Conservation (phyloP, 2,797 vertebrate species). For the Cossypha polioptera region DNA sequence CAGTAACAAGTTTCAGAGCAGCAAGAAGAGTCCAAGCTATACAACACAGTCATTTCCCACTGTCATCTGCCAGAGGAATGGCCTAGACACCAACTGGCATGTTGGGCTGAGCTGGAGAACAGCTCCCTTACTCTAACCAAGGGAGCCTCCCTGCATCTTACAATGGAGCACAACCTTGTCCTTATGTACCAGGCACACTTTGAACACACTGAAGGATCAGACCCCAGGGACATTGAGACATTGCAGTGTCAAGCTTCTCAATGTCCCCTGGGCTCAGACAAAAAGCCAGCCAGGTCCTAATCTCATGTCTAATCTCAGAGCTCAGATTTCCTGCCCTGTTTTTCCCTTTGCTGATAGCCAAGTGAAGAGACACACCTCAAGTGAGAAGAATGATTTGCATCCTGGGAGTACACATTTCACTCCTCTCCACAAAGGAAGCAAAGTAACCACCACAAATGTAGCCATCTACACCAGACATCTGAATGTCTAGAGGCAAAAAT, state of each 20-base stretch:
- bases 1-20: background rate
- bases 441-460: background rate
- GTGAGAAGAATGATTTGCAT: background rate
- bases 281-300: background rate
- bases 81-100: background rate
- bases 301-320: background rate
- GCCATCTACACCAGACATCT: background rate
- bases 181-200: background rate
- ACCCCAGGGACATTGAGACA: background rate
- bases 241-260: background rate
- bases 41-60: background rate
- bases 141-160: background rate
- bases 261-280: background rate
- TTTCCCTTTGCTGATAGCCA: background rate
- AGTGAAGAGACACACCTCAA: background rate
- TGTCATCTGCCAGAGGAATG: background rate
- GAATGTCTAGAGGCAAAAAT: slow-evolving; percentile 38
- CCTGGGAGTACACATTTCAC: background rate
- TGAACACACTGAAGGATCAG: background rate
- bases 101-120: background rate
- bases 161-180: background rate
- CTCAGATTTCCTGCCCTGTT: background rate
- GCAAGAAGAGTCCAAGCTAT: background rate
- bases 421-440: background rate
- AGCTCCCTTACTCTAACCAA: background rate